A percentile compares a stretch with the other conserved stretches of the same genome.
Evolutionary conservation across 1,140 invertebrate genomes (phyloP).

Genomic region (Drosophila burlai): DNA sequence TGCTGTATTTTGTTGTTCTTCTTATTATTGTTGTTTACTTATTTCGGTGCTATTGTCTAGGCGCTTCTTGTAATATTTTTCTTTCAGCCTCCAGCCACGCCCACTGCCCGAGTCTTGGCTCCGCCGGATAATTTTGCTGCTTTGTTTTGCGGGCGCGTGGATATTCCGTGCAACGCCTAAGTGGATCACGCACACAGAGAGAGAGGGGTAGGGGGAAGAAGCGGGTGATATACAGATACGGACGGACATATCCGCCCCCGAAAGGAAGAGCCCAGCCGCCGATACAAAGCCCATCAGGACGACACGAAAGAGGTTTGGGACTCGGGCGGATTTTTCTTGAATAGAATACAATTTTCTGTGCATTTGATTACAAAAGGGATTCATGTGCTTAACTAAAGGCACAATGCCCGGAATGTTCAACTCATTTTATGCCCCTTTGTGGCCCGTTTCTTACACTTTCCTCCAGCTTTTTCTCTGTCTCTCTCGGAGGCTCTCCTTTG

Average conservation of each 20-base stretch:
- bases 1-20: slow-evolving; percentile 31
- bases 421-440: slow-evolving; percentile 61
- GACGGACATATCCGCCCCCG: slow-evolving; percentile 9
- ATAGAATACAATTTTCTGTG: slow-evolving; percentile 78
- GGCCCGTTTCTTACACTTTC: slow-evolving; percentile 26
- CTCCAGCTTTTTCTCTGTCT: not conserved
- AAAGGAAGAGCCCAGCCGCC: slow-evolving; percentile 16
- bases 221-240: slow-evolving; percentile 16
- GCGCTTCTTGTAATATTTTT: slow-evolving; percentile 71
- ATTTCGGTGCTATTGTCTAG: slow-evolving; percentile 68
- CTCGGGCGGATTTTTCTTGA: slow-evolving; percentile 48
- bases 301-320: slow-evolving; percentile 79
- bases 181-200: slow-evolving; percentile 58
- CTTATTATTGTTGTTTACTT: slow-evolving; percentile 70
- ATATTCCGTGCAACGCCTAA: slow-evolving; percentile 53
- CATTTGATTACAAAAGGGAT: slow-evolving; percentile 81
- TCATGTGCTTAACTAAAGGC: slow-evolving; percentile 73
- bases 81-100: slow-evolving; percentile 23
- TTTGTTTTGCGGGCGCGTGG: slow-evolving; percentile 65
- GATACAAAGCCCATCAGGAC: slow-evolving; percentile 74
- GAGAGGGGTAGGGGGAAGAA: too few species aligned
- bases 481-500: not conserved
- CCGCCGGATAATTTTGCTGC: slow-evolving; percentile 61
- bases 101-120: slow-evolving; percentile 21
- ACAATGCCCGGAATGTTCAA: slow-evolving; percentile 61